Percentiles rank a stretch among this genome's conserved stretches.
These are phyloP conservation scores for Pipistrellus nathusii DNA, from an alignment of 2,797 vertebrate species.

Conservation along the genomic window DNA sequence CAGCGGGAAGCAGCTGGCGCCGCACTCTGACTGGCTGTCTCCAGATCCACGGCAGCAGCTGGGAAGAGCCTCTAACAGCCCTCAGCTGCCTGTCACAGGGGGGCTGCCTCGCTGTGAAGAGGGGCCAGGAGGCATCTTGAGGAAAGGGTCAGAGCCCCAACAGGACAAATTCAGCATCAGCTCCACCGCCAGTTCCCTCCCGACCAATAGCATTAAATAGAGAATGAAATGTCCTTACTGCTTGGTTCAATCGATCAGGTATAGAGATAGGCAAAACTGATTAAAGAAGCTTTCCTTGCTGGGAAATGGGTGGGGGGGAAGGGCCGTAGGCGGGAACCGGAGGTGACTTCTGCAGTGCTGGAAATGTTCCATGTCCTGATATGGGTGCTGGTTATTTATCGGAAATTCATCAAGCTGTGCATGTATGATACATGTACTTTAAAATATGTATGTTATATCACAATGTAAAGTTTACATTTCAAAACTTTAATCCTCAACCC, in stretches of 20 bases:
- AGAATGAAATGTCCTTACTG: not conserved
- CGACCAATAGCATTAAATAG: not conserved
- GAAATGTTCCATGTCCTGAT: not conserved
- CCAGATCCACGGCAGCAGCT: not conserved
- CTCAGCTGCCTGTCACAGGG: not conserved
- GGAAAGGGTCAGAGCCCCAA: not conserved
- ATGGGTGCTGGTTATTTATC: not conserved
- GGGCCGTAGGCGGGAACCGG: not conserved
- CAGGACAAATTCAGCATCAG: not conserved
- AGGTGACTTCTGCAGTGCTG: not conserved
- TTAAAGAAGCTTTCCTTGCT: not conserved
- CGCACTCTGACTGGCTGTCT: not conserved
- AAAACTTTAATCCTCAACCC: not conserved
- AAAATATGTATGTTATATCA: not conserved
- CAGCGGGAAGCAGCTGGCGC: not conserved
- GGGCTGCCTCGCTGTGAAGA: not conserved
- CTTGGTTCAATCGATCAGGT: not conserved
- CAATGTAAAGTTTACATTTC: not conserved
- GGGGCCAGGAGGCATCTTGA: not conserved
- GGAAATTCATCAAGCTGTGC: not conserved
- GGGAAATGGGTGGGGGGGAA: not conserved
- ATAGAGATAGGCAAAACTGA: not conserved
- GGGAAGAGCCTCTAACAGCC: not conserved
- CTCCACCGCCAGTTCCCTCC: not conserved
- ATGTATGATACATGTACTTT: not conserved